A percentile compares a stretch with the other conserved stretches of the same genome.
phyloP scores from a whole-genome alignment of 2,113 vertebrate species.

The Platichthys flesus region DNA sequence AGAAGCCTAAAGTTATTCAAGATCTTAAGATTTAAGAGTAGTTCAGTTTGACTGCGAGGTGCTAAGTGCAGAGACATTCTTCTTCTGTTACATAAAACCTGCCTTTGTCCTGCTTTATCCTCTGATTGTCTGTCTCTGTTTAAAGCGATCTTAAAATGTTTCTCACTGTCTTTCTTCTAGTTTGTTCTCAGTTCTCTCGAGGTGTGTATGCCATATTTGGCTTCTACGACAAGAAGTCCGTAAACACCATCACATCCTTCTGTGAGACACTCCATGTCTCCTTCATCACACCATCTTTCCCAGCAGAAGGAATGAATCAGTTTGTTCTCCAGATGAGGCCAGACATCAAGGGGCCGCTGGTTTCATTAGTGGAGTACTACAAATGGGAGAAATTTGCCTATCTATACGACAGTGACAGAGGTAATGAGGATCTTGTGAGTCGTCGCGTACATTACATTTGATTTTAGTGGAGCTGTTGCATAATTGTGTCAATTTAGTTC shows the following conservation, averaged over 20 bases:
- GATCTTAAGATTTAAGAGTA: too few species aligned
- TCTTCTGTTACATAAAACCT: too few species aligned
- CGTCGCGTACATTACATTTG: not conserved
- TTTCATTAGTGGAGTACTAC: conserved; percentile 97
- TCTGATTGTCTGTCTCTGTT: not conserved
- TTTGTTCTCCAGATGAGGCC: conserved; percentile 99
- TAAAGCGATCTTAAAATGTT: not conserved
- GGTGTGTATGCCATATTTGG: conserved; percentile 99
- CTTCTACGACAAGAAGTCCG: conserved; percentile 99
- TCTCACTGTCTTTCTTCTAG: conserved; percentile 67
- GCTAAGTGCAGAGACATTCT: too few species aligned
- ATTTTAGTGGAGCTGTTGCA: too few species aligned
- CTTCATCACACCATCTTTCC: conserved; percentile 98
- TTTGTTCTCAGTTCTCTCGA: conserved; percentile 98
- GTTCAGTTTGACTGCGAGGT: too few species aligned
- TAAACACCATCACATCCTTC: conserved; percentile 98
- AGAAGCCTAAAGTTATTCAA: not conserved
- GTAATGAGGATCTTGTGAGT: conserved; percentile 62
- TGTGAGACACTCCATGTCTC: conserved; percentile 97
- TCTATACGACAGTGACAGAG: conserved; percentile 96
- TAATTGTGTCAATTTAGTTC: too few species aligned
- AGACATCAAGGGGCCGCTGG: conserved; percentile 95
- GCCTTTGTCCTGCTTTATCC: not conserved
- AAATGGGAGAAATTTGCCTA: conserved; percentile 98
- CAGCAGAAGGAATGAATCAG: conserved; percentile 94